phyloP scores from a whole-genome alignment of 2,113 vertebrate genomes.

The Colius striatus region DNA sequence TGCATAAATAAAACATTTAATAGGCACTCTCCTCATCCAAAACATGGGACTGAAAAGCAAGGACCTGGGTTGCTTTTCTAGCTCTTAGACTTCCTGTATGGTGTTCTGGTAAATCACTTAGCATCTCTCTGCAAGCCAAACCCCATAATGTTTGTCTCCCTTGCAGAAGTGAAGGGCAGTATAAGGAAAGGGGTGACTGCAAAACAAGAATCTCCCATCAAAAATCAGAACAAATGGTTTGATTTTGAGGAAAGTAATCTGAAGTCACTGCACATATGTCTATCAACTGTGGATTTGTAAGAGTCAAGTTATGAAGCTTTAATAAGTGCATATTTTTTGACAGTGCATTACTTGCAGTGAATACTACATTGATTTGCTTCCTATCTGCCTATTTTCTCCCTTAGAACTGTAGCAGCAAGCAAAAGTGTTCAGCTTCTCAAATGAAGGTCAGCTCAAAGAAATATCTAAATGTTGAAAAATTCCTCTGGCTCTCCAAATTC shows the following conservation, averaged over 20 bases:
- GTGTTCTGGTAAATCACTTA: background rate
- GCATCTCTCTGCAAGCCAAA: background rate
- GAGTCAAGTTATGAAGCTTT: constrained; percentile 26
- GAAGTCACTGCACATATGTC: background rate
- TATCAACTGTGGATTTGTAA: background rate
- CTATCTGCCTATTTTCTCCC: background rate
- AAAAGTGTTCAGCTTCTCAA: background rate
- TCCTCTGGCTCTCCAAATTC: background rate
- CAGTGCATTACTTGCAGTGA: background rate
- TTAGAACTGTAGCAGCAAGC: background rate
- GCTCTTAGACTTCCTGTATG: background rate
- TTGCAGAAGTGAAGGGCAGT: background rate
- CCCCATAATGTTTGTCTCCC: background rate
- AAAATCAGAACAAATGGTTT: constrained; percentile 48
- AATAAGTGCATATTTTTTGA: background rate
- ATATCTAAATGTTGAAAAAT: background rate
- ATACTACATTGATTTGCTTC: background rate
- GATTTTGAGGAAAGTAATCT: constrained; percentile 37
- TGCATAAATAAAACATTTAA: background rate
- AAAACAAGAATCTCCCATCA: background rate
- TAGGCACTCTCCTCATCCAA: background rate
- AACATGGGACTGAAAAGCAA: background rate
- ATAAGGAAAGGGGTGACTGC: background rate
- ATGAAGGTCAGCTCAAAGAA: background rate
- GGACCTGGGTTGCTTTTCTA: background rate